phyloP scores from a whole-genome alignment of 1,140 invertebrate genomes.

The Propsilocerus akamusi region DNA sequence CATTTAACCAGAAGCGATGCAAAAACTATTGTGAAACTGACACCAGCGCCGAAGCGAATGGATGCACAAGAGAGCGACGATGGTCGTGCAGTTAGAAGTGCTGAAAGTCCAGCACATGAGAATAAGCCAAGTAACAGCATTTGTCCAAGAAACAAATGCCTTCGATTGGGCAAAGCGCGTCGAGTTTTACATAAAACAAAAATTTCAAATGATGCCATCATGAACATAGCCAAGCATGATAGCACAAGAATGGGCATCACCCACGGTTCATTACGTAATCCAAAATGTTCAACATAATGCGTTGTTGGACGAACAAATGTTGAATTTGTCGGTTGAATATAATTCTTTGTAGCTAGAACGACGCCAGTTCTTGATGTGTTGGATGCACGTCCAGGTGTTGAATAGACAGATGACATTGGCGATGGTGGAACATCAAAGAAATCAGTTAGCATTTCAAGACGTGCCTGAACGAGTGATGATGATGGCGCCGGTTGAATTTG shows the following conservation, averaged over 20 bases:
- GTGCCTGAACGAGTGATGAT: constrained; percentile 6
- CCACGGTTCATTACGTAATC: constrained; percentile 59
- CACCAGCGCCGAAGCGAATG: constrained; percentile 65
- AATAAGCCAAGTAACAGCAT: constrained; percentile 76
- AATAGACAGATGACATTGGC: constrained; percentile 12
- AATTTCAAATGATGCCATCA: constrained; percentile 68
- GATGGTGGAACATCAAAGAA: constrained; percentile 37
- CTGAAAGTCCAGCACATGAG: constrained; percentile 57
- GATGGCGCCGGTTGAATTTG: background rate
- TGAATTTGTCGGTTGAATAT: background rate
- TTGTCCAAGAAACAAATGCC: constrained; percentile 81
- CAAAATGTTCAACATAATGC: constrained; percentile 10
- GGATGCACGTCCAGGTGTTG: constrained; percentile 17
- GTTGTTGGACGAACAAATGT: constrained; percentile 8
- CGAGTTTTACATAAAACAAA: constrained; percentile 79
- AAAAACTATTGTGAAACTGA: constrained; percentile 78
- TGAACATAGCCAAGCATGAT: constrained; percentile 55
- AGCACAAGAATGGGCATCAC: constrained; percentile 66
- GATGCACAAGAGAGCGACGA: constrained; percentile 65
- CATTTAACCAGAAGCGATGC: constrained; percentile 84
- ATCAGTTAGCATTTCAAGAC: constrained; percentile 45
- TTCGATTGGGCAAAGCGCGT: constrained; percentile 59
- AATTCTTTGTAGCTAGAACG: background rate
- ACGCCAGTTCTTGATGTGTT: background rate
- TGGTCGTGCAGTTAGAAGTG: constrained; percentile 60